Percentiles rank a stretch among this genome's conserved stretches.
These are phyloP conservation scores for Glyphotaelius pellucidus DNA, from an alignment of 2,888 invertebrate species.

Conservation along the genomic window DNA sequence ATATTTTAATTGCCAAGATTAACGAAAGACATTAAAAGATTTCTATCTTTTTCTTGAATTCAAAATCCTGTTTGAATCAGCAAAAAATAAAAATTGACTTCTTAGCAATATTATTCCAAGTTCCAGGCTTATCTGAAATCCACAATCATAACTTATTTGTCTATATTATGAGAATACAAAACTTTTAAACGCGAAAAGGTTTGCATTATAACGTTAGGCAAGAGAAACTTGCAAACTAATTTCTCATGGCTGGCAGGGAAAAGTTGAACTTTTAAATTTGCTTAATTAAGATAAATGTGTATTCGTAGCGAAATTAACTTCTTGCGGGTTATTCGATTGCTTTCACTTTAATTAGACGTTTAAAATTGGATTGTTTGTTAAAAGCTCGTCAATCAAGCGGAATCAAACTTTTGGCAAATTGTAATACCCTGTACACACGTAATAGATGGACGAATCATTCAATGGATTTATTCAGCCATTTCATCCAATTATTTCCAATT, in stretches of 20 bases:
- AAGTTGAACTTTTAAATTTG: constrained; percentile 63
- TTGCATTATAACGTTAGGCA: constrained; percentile 58
- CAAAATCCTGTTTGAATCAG: not conserved
- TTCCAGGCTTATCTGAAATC: not conserved
- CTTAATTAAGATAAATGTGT: constrained; percentile 66
- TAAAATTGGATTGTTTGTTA: constrained; percentile 25
- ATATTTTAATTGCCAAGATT: not conserved
- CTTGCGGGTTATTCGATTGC: constrained; percentile 60
- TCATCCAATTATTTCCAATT: not conserved
- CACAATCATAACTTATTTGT: constrained; percentile 51
- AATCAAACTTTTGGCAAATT: not conserved
- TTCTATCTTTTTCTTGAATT: not conserved
- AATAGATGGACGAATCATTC: too few relatives aligned
- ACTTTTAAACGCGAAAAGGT: constrained; percentile 44
- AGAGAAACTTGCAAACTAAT: constrained; percentile 59
- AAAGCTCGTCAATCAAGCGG: not conserved
- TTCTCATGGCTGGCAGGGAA: constrained; percentile 55
- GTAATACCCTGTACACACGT: too few relatives aligned
- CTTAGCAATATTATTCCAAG: not conserved
- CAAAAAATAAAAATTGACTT: not conserved
- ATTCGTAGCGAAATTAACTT: constrained; percentile 49
- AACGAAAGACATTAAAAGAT: not conserved
- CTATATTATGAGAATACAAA: constrained; percentile 13
- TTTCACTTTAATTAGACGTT: constrained; percentile 48
- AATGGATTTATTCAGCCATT: not conserved